Conservation (phyloP, 2,113 vertebrate species). For the Cercopithecus mona region DNA sequence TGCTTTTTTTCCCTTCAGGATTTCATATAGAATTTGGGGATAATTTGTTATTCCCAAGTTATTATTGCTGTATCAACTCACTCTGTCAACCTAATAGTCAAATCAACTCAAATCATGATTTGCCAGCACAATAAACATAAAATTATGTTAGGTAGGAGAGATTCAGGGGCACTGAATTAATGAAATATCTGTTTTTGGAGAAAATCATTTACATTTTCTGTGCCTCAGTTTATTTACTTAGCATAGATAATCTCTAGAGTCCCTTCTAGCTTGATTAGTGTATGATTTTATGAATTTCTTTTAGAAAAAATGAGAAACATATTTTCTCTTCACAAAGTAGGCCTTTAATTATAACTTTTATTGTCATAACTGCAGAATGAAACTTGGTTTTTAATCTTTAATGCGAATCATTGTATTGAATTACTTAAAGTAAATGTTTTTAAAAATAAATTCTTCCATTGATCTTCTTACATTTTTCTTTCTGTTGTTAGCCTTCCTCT, state of each 20-base stretch:
- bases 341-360: background rate
- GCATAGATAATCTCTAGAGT: background rate
- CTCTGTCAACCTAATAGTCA: background rate
- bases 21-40: background rate
- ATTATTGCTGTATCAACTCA: background rate
- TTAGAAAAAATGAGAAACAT: background rate
- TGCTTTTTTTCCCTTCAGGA: background rate
- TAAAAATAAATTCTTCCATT: background rate
- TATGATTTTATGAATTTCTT: background rate
- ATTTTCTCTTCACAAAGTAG: background rate
- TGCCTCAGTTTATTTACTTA: background rate
- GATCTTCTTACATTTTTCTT: conserved; percentile 29
- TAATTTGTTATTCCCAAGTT: background rate
- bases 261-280: background rate
- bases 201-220: background rate
- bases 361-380: background rate
- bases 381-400: background rate
- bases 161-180: background rate
- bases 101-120: conserved; percentile 25
- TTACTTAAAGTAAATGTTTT: conserved; percentile 24
- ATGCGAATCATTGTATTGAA: background rate
- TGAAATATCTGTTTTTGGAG: background rate
- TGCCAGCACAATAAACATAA: background rate
- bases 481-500: conserved; percentile 69
- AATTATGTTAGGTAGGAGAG: background rate